phyloP scores from a whole-genome alignment of 2,888 invertebrate genomes.

The Nudaria mundana region DNA sequence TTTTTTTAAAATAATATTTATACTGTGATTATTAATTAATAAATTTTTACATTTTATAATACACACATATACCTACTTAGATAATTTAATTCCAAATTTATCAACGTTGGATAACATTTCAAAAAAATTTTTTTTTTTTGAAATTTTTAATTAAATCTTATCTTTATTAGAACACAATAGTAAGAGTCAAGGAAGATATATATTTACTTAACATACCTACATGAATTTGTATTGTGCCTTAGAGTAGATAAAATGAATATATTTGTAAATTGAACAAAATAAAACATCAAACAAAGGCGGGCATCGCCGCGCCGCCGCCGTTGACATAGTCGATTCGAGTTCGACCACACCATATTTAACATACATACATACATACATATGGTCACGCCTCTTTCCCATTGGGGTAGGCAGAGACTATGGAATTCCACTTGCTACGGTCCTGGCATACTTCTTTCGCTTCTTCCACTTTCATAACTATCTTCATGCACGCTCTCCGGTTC shows the following conservation, averaged over 20 bases:
- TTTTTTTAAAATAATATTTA: slow-evolving; percentile 48
- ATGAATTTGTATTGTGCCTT: slow-evolving; percentile 41
- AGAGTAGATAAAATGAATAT: slow-evolving; percentile 40
- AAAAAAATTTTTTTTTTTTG: no score
- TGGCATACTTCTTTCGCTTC: no score
- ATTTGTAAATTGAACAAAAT: slow-evolving; percentile 47
- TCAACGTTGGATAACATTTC: slow-evolving; percentile 63
- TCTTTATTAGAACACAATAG: slow-evolving; percentile 41
- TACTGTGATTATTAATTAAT: slow-evolving; percentile 40
- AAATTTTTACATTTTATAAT: slow-evolving; percentile 43
- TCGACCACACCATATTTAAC: slow-evolving; percentile 25
- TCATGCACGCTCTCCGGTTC: no score
- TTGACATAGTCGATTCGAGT: slow-evolving; percentile 23
- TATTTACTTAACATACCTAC: no score
- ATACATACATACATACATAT: no score
- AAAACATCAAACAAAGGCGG: slow-evolving; percentile 32
- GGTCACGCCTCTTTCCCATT: no score
- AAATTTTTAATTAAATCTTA: no score
- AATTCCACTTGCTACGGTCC: no score
- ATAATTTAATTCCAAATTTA: slow-evolving; percentile 43
- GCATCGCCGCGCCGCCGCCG: slow-evolving; percentile 23
- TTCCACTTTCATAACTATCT: no score
- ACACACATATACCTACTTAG: slow-evolving; percentile 41
- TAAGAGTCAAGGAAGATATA: slow-evolving; percentile 36
- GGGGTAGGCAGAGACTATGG: no score